These are phyloP conservation scores for Porites divaricata DNA, from an alignment of 92 coral and sea anemone genomes.

Conservation along the genomic window DNA sequence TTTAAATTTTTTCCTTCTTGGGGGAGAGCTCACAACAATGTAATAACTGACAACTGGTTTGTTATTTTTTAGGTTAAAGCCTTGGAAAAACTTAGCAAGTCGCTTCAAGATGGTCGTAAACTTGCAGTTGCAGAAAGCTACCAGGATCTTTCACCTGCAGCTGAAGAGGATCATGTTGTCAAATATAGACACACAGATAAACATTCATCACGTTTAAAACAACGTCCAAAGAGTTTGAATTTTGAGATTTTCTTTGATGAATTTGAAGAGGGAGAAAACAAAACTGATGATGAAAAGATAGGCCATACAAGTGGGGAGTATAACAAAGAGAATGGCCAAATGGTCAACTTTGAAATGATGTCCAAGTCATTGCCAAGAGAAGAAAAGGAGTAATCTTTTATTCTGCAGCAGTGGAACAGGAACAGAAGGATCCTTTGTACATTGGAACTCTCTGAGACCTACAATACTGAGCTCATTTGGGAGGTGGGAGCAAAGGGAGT, in stretches of 20 bases:
- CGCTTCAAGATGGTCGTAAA: slow-evolving; percentile 52
- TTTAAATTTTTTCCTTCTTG: too few species aligned
- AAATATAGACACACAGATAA: slow-evolving; percentile 10
- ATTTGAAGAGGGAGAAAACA: slow-evolving; percentile 20
- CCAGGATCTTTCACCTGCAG: slow-evolving; percentile 56
- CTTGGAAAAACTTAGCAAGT: slow-evolving; percentile 65
- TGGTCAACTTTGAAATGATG: not conserved
- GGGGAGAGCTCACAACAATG: too few species aligned
- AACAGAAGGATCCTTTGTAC: not conserved
- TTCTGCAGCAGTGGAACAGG: too few species aligned
- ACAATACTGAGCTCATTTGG: too few species aligned
- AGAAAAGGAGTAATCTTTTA: not conserved
- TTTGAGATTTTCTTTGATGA: slow-evolving; percentile 54
- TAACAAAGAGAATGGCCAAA: slow-evolving; percentile 1
- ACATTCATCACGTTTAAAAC: slow-evolving; percentile 8
- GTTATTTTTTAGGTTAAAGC: slow-evolving; percentile 62
- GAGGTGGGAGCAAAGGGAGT: too few species aligned
- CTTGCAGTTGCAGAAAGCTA: slow-evolving; percentile 52
- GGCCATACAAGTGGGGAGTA: slow-evolving; percentile 2
- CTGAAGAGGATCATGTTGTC: slow-evolving; percentile 39
- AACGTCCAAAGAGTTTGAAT: slow-evolving; percentile 74
- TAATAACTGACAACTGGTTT: not conserved
- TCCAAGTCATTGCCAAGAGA: slow-evolving; percentile 6
- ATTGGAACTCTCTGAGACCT: too few species aligned
- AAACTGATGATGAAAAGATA: slow-evolving; percentile 54